These are phyloP conservation scores for Prinia subflava DNA, from an alignment of 2,113 vertebrate genomes.

Conservation along the genomic window DNA sequence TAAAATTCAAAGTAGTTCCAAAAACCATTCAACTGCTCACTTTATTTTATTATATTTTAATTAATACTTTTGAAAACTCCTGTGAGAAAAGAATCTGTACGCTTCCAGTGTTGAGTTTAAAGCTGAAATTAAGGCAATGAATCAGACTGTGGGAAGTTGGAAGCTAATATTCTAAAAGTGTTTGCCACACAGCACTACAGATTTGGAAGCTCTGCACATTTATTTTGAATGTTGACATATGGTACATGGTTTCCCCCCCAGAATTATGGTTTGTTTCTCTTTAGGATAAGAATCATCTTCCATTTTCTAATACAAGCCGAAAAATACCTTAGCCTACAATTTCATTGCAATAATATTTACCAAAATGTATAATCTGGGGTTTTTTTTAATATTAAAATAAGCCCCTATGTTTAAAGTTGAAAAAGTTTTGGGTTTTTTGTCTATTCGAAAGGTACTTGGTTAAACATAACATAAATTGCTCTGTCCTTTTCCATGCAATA, in stretches of 20 bases:
- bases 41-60: conserved; percentile 50
- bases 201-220: neutral
- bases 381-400: too few species aligned
- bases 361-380: neutral
- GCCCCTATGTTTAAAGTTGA: neutral
- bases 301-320: neutral
- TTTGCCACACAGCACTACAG: neutral
- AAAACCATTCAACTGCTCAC: neutral
- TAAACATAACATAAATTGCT: neutral
- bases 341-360: neutral
- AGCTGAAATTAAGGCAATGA: conserved; percentile 36
- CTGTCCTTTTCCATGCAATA: neutral
- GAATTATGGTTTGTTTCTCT: neutral
- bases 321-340: neutral
- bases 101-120: neutral
- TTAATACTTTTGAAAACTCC: conserved; percentile 44
- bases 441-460: neutral
- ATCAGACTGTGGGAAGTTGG: neutral
- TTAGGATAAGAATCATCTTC: neutral
- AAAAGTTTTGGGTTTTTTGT: neutral
- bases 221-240: neutral
- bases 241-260: accelerated
- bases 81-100: neutral
- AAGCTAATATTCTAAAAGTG: neutral
- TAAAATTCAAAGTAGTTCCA: neutral